Conservation (phyloP, 1,140 invertebrate species). For the Cryptotermes secundus region DNA sequence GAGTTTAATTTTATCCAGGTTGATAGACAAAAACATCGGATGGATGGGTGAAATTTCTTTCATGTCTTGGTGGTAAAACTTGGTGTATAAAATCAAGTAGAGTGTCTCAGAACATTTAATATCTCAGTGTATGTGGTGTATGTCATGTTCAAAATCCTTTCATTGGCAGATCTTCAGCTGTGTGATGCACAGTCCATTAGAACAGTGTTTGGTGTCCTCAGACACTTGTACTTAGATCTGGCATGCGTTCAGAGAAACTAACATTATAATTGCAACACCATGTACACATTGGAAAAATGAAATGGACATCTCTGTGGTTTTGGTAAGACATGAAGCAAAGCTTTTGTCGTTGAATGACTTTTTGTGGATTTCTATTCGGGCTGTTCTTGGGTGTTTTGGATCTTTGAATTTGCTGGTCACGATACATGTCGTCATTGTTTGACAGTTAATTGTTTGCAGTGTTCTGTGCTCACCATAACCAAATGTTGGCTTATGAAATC, state of each 20-base stretch:
- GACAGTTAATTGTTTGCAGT: constrained; percentile 24
- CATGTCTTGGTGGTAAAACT: constrained; percentile 21
- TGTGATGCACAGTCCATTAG: constrained; percentile 32
- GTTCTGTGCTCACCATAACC: constrained; percentile 18
- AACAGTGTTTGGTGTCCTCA: constrained; percentile 15
- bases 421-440: constrained; percentile 23
- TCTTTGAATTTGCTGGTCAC: constrained; percentile 12
- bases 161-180: background rate
- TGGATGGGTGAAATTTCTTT: background rate
- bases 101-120: background rate
- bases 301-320: constrained; percentile 4
- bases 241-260: constrained; percentile 21
- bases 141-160: background rate
- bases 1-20: background rate
- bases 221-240: constrained; percentile 6
- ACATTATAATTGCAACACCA: constrained; percentile 14
- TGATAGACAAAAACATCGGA: background rate
- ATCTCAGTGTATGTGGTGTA: constrained; percentile 1
- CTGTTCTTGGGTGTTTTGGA: constrained; percentile 26
- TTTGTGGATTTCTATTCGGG: constrained; percentile 25
- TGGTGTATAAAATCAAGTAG: background rate
- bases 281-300: background rate
- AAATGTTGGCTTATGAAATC: constrained; percentile 4
- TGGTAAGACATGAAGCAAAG: constrained; percentile 26
- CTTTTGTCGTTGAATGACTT: constrained; percentile 24